These are phyloP conservation scores for Brachionus plicatilis DNA, from an alignment of 1,140 invertebrate genomes.

Conservation along the genomic window DNA sequence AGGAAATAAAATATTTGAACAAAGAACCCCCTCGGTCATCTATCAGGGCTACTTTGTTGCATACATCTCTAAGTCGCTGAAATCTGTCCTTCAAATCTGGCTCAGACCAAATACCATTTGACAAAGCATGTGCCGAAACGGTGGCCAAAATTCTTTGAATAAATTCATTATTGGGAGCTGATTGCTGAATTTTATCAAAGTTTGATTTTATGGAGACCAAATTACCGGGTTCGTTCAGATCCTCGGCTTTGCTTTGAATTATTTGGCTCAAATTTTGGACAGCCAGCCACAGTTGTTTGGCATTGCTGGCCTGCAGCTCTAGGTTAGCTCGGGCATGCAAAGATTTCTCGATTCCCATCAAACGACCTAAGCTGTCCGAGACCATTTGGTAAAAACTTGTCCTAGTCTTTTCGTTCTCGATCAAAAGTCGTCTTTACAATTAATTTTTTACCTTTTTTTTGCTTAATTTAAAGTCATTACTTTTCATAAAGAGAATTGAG, in stretches of 20 bases:
- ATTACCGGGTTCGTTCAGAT: slow-evolving; percentile 48
- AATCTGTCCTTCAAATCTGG: slow-evolving; percentile 76
- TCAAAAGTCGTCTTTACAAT: slow-evolving; percentile 48
- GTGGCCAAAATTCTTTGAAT: slow-evolving; percentile 67
- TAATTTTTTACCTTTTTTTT: slow-evolving; percentile 34
- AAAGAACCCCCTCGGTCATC: slow-evolving; percentile 72
- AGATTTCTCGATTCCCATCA: slow-evolving; percentile 78
- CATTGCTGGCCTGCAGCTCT: slow-evolving; percentile 55
- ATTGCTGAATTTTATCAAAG: slow-evolving; percentile 63
- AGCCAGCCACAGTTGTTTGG: slow-evolving; percentile 20
- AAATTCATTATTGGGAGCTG: slow-evolving; percentile 59
- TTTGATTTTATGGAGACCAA: slow-evolving; percentile 70
- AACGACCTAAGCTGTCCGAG: slow-evolving; percentile 70
- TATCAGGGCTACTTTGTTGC: slow-evolving; percentile 70
- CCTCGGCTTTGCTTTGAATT: slow-evolving; percentile 49
- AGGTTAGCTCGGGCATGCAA: slow-evolving; percentile 64
- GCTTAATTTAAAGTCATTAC: slow-evolving; percentile 61
- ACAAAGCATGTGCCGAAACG: slow-evolving; percentile 69
- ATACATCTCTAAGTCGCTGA: slow-evolving; percentile 62
- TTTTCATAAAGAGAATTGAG: slow-evolving; percentile 63
- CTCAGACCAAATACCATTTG: slow-evolving; percentile 77
- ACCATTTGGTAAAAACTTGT: slow-evolving; percentile 66
- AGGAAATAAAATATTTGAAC: slow-evolving; percentile 77
- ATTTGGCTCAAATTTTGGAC: slow-evolving; percentile 41
- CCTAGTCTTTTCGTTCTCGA: slow-evolving; percentile 60